Base-by-base conservation (phyloP, 2,888 invertebrate genomes). In the Yponomeuta sedellus region DNA sequence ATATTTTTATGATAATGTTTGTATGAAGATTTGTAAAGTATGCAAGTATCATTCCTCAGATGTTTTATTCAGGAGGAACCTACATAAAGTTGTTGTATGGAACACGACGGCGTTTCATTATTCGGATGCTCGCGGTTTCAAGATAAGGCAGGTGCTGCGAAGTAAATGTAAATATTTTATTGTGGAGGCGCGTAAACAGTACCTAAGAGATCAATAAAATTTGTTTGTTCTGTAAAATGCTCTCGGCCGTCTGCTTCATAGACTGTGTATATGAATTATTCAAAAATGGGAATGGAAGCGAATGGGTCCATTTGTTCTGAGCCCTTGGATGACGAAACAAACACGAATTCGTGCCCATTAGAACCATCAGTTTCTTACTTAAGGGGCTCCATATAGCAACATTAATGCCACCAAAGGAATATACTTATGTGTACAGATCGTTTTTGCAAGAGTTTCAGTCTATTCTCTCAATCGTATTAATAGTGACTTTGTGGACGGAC, bases 151-250 rank as follows among this genome's bases (percentile, higher is more conserved):
- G 87, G 88, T 87, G 86, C 80, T 84, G 82, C 83, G 77, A 82
- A 89, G 88, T 86, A 87, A 86, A 89, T 86, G 88, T 90, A 88
- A 91, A 91, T 90, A 89, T 88, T 90, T 88, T 86, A 90, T 87
- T 88, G 85, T 85, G 80, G 81, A 79, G 82, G 84, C 77, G 83
- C 86, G 65, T 66, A 88, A 90, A 91, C 87, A 86, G 80, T 83
- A 85, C 91, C 89, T 82, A 82, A 73, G 91, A 90, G 91, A 90
- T 90, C 91, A 89, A 90, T 91, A 90, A 90, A 89, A 90, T 90
- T 90, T 88, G 89, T 90, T 90, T 91, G 84, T 88, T 89, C 83
- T 88, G 86, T 88, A 87, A 90, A 90, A 89, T 84, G 85, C 84
- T 84, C 85, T 84, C 82, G 77, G 80, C 82, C 85, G 84, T 84